Evolutionary conservation across 2,888 invertebrate genomes (phyloP), one percentile per base, ranked within the genome.

Genomic region (Euzophera pinguis): DNA sequence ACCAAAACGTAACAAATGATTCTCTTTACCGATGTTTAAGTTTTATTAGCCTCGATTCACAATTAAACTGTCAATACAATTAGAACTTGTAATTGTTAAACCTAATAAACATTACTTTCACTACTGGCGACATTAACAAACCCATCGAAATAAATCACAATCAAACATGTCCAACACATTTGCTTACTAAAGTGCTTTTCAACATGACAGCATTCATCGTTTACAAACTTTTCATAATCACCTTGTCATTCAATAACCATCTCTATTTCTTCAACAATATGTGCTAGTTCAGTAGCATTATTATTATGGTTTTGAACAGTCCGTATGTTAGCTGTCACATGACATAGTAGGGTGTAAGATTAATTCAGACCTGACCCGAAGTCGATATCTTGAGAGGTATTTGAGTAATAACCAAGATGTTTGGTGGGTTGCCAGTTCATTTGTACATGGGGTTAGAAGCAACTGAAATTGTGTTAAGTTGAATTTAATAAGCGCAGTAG

Each of bases 321-420:
- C 41, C 43, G 52, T 42, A 50, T 54, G 54, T 59, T 53, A 53
- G 42, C 51, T 68, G 73, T 75, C 75, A 77, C 62, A 64, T 65
- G 66, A 69, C 68, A 67, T 60, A 62, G 61, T 57, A 66, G 59
- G 61, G 64, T 63, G 63, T 68, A 69, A 71, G 71, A 77, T 75
- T 76, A 76, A 79, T 78, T 73, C 70, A 67, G 69, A 56, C 64
- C 67, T 71, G 71, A 73, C 69, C 71, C 71, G 64, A 64, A 69
- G 69, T 64, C 65, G 38, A 64, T 63, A 65, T 61, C 67, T 69
- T 65, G 63, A 35, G 42, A 43, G 65, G 61, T 58, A 54, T 59
- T 60, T 58, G 60, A 60, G 56, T 61, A 62, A 61, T 59, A 57
- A 56, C 56, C 50, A 34, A 52, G 49, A 43, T 47, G 53, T 57